Evolutionary conservation across 2,797 vertebrate species (phyloP), one percentile per base, ranked within the genome.

Genomic region (Pipistrellus nathusii): DNA sequence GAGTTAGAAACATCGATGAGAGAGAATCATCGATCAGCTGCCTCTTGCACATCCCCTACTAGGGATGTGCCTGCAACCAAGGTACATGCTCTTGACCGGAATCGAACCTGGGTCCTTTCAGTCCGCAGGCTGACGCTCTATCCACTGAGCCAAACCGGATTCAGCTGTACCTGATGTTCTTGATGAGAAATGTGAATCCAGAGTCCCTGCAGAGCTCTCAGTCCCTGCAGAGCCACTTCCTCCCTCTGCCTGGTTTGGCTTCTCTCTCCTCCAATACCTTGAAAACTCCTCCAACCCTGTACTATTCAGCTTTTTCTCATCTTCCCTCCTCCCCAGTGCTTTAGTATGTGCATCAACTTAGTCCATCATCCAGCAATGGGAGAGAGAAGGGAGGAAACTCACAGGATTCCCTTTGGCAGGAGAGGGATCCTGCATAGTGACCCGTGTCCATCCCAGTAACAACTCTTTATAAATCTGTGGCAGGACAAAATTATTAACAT

Each of bases 221-320:
- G 75, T n/a, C n/a, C n/a, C n/a, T n/a, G n/a, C n/a, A n/a, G 1
- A 5, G 38, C 30, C 21, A 35, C 77, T 38, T 44, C 55, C 38
- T 1, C 15, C 55, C 87, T 84, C 20, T 69, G 73, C 30, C 59
- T 71, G 14, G 10, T 41, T 68, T 53, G 18, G 30, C 78, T 66
- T 30, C 72, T 38, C 38, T 51, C 66, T 64, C 73, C 59, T 86
- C 90, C 86, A 23, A 18, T 0, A 2, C 35, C 80, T 64, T 46
- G 64, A 78, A 88, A 77, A 55, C 44, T 46, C 41, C 75, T 88
- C 68, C 66, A 89, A 18, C 25, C 35, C n/a, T 25, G 64, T 59
- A 48, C 57, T 66, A 17, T 11, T 78, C 71, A 71, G 46, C 20
- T 53, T 35, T 18, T 87, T 30, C 84, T 59, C 81, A 10, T 25